Percentiles rank a stretch among this genome's conserved stretches.
phyloP scores from a whole-genome alignment of 2,888 invertebrate species.

The Bellardia pandia region DNA sequence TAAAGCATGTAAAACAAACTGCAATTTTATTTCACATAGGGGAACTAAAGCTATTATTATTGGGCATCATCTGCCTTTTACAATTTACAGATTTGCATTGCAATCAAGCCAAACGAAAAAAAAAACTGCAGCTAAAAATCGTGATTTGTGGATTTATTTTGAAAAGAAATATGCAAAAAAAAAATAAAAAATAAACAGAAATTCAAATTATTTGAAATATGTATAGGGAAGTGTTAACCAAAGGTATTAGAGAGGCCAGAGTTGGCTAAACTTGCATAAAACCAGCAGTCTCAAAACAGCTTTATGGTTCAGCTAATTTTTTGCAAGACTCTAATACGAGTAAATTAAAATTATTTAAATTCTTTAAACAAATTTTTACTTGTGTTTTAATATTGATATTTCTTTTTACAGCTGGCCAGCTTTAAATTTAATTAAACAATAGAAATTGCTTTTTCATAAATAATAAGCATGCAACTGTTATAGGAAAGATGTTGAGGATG shows the following conservation, averaged over 20 bases:
- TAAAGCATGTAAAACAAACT: background rate
- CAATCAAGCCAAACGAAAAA: background rate
- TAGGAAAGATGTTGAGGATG: constrained; percentile 24
- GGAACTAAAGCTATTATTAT: background rate
- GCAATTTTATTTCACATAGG: background rate
- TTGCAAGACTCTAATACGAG: too few relatives aligned
- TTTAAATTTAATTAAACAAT: constrained; percentile 13
- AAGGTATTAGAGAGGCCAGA: too few relatives aligned
- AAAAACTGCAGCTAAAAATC: background rate
- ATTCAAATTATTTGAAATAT: constrained; percentile 9
- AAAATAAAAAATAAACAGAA: background rate
- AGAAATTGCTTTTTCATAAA: constrained; percentile 27
- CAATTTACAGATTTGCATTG: background rate
- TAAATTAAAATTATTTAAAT: too few relatives aligned
- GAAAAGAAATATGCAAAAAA: background rate
- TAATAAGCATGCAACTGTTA: constrained; percentile 29
- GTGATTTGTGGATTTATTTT: constrained; percentile 14
- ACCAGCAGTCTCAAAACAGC: too few relatives aligned
- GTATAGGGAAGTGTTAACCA: constrained; percentile 2
- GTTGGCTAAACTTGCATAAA: too few relatives aligned
- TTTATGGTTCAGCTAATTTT: too few relatives aligned
- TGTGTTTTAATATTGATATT: background rate
- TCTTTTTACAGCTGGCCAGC: constrained; percentile 5
- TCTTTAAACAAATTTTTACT: too few relatives aligned
- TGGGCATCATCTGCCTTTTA: background rate